Conservation (phyloP, 2,113 vertebrate genomes). For the Pungitius pungitius region DNA sequence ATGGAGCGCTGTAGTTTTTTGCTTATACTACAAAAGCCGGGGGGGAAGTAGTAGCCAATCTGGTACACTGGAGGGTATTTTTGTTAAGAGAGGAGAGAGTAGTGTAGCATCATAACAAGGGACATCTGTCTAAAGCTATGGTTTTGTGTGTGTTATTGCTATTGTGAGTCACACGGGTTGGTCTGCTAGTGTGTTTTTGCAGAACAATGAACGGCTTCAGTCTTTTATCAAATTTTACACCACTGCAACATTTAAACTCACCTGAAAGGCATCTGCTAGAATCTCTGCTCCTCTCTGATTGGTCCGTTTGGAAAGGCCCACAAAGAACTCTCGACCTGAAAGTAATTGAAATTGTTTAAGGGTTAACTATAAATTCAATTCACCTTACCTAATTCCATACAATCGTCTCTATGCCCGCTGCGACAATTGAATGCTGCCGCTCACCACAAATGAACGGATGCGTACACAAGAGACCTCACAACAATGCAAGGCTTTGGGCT, state of each 20-base stretch:
- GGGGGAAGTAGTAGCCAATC: neutral
- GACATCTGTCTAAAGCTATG: neutral
- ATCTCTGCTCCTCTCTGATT: conserved; percentile 98
- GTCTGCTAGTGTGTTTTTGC: neutral
- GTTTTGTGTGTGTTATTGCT: too few species aligned
- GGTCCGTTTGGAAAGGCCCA: conserved; percentile 96
- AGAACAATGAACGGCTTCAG: neutral
- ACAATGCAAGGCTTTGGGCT: neutral
- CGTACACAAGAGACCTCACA: neutral
- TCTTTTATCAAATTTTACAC: neutral
- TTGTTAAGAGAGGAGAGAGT: neutral
- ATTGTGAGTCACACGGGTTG: neutral
- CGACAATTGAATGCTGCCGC: neutral
- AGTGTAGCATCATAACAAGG: too few species aligned
- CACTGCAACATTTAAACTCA: conserved; percentile 64
- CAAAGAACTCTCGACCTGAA: conserved; percentile 95
- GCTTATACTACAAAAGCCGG: neutral
- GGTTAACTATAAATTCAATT: neutral
- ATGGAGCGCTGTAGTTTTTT: neutral
- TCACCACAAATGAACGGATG: neutral
- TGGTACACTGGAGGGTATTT: neutral
- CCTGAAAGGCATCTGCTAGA: conserved; percentile 97
- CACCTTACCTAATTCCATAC: neutral
- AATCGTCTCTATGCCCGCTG: neutral
- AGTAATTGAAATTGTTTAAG: conserved; percentile 2